phyloP scores from a whole-genome alignment of 2,888 invertebrate species.

The Elysia crispata region DNA sequence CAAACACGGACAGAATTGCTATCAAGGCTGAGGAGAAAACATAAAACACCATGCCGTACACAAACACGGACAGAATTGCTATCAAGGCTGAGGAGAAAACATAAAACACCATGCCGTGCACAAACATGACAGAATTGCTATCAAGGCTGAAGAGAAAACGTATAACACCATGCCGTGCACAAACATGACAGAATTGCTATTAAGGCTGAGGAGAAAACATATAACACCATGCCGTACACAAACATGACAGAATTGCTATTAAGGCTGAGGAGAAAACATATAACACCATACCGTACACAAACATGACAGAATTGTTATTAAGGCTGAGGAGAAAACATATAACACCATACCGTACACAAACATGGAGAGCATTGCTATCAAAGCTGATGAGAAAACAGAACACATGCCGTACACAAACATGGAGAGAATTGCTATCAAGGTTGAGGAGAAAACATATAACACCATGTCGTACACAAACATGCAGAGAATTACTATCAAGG shows the following conservation, averaged over 20 bases:
- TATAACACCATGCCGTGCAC: slow-evolving; percentile 46
- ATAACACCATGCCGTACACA: slow-evolving; percentile 60
- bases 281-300: too few relatives aligned
- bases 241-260: slow-evolving; percentile 50
- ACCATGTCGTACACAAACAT: slow-evolving; percentile 58
- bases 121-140: too few relatives aligned
- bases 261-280: slow-evolving; percentile 47
- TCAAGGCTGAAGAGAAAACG: too few relatives aligned
- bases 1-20: slow-evolving; percentile 50
- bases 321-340: too few relatives aligned
- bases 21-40: slow-evolving; percentile 45
- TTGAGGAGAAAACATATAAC: slow-evolving; percentile 64
- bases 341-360: slow-evolving; percentile 55
- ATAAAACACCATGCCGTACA: too few relatives aligned
- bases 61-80: neutral
- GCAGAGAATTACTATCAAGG: slow-evolving; percentile 48
- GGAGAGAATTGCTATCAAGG: slow-evolving; percentile 57
- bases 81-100: too few relatives aligned
- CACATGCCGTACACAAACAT: slow-evolving; percentile 55
- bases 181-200: slow-evolving; percentile 59
- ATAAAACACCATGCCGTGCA: too few relatives aligned
- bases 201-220: slow-evolving; percentile 63
- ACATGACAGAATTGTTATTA: neutral
- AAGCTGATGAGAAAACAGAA: neutral
- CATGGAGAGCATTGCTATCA: slow-evolving; percentile 54